A percentile compares a stretch with the other conserved stretches of the same genome.
These are phyloP conservation scores for Hypanus sabinus DNA, from an alignment of 2,113 vertebrate species.

Conservation along the genomic window DNA sequence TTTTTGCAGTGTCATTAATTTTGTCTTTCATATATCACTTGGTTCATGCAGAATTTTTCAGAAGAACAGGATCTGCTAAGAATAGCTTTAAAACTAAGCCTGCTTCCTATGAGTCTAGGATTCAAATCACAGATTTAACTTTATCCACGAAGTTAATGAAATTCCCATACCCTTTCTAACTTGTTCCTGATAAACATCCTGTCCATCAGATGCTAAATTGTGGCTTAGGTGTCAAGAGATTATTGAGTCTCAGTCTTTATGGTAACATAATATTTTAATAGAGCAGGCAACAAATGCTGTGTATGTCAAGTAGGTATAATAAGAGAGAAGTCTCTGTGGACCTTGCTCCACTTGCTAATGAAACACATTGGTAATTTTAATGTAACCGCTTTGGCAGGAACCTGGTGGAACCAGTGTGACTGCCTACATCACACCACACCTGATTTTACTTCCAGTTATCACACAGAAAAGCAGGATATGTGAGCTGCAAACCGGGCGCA, in stretches of 20 bases:
- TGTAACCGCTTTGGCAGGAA: neutral
- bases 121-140: neutral
- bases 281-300: neutral
- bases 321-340: neutral
- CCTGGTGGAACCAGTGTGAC: neutral
- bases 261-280: neutral
- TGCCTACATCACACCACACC: neutral
- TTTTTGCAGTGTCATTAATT: neutral
- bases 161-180: neutral
- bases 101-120: neutral
- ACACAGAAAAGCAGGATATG: neutral
- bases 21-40: neutral
- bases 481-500: neutral
- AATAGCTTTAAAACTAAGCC: neutral
- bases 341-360: neutral
- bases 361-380: neutral
- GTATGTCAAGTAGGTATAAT: neutral
- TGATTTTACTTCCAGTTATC: neutral
- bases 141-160: neutral
- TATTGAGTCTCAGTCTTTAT: neutral
- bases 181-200: neutral
- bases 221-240: conserved; percentile 3
- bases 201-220: neutral
- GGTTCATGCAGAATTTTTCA: neutral
- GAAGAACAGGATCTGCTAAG: neutral